Evolutionary conservation across 2,797 vertebrate genomes (phyloP).

Genomic region (Pangasius sanitwongsei): DNA sequence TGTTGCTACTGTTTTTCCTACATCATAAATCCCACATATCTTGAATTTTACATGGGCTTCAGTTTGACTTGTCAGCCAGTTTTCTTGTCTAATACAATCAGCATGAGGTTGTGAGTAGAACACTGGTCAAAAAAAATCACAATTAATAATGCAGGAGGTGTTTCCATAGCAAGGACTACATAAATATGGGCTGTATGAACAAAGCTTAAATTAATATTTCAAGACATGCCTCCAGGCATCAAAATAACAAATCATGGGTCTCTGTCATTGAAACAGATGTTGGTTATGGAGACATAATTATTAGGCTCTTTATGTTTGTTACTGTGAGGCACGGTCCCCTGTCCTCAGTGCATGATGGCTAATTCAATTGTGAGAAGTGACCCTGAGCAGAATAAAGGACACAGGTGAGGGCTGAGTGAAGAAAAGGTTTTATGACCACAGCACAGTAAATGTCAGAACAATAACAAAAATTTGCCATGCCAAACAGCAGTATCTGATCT

Average conservation of each 20-base stretch:
- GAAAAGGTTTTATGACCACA: not conserved
- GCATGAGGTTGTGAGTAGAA: constrained; percentile 68
- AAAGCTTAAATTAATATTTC: constrained; percentile 68
- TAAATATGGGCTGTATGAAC: constrained; percentile 65
- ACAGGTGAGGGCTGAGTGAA: constrained; percentile 22
- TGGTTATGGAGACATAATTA: constrained; percentile 70
- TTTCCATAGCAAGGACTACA: constrained; percentile 64
- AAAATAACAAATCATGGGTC: constrained; percentile 63
- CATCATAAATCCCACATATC: constrained; percentile 66
- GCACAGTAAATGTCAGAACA: constrained; percentile 17
- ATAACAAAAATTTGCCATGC: not conserved
- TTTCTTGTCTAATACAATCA: constrained; percentile 71
- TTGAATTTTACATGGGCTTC: constrained; percentile 73
- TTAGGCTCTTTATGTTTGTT: constrained; percentile 53
- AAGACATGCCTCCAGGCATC: constrained; percentile 61
- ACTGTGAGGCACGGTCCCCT: constrained; percentile 31
- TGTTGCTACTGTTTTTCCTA: constrained; percentile 38
- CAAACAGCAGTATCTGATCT: not conserved
- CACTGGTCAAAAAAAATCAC: constrained; percentile 68
- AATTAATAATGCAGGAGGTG: constrained; percentile 76
- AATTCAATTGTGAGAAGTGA: constrained; percentile 37
- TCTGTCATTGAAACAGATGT: constrained; percentile 65
- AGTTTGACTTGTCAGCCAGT: constrained; percentile 65
- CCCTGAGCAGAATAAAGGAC: constrained; percentile 39
- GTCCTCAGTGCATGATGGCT: constrained; percentile 28